Evolutionary conservation across 2,797 vertebrate species (phyloP).

Genomic region (Gastrophryne carolinensis): DNA sequence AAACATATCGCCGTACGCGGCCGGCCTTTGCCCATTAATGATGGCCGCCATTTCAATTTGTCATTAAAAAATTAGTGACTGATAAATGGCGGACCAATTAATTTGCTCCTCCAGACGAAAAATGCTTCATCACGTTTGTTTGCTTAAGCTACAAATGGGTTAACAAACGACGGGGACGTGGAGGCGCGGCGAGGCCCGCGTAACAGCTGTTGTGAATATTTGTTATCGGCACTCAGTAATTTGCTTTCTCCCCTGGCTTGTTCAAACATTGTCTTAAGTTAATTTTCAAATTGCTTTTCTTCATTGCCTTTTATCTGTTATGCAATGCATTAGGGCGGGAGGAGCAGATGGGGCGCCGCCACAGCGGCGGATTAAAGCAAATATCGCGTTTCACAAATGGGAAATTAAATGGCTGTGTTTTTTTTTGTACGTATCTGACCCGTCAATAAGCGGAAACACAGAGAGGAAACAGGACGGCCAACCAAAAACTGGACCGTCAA

Average conservation of each 20-base stretch:
- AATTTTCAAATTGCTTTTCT: constrained; percentile 60
- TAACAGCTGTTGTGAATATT: constrained; percentile 56
- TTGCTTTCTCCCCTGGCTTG: constrained; percentile 56
- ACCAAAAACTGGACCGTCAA: no score
- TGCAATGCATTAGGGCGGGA: constrained; percentile 45
- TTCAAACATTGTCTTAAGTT: constrained; percentile 61
- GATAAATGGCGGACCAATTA: no score
- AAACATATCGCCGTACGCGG: no score
- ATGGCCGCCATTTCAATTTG: no score
- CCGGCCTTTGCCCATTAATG: no score
- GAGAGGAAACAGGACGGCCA: no score
- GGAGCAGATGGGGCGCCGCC: constrained; percentile 47
- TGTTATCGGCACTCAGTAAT: constrained; percentile 51
- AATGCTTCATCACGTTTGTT: no score
- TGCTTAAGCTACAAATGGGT: neutral
- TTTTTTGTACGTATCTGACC: constrained; percentile 26
- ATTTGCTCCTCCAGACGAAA: no score
- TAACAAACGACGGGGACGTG: neutral
- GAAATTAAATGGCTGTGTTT: constrained; percentile 47
- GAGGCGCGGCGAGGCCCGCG: constrained; percentile 9
- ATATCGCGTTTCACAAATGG: constrained; percentile 43
- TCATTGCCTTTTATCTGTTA: constrained; percentile 58
- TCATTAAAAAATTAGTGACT: no score
- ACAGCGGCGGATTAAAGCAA: constrained; percentile 53
- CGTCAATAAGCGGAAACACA: neutral